Conservation (phyloP, 1,140 invertebrate species). For the Drosophila mojavensis region DNA sequence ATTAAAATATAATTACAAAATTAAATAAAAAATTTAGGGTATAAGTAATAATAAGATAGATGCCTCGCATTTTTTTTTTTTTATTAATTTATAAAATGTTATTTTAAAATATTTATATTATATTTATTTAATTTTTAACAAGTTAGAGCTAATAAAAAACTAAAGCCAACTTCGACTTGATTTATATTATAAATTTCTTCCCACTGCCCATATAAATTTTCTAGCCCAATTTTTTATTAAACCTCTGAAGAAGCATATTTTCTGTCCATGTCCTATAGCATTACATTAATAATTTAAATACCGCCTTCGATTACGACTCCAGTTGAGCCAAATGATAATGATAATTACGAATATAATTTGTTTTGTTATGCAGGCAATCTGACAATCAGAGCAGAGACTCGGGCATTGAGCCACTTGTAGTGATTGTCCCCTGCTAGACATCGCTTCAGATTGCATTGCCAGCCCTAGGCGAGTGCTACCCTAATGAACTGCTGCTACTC, state of each 20-base stretch:
- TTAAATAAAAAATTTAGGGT: too few species aligned
- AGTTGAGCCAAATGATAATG: not conserved
- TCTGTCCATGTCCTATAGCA: not conserved
- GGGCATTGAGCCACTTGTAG: conserved; percentile 23
- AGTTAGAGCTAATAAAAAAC: too few species aligned
- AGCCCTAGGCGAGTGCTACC: conserved; percentile 38
- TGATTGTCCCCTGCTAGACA: conserved; percentile 20
- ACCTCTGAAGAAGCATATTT: not conserved
- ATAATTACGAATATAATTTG: conserved; percentile 33
- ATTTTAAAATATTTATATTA: not conserved
- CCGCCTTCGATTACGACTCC: conserved; percentile 1
- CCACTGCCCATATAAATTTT: not conserved
- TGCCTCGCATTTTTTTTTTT: too few species aligned
- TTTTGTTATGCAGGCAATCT: conserved; percentile 13
- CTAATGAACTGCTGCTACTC: conserved; percentile 71
- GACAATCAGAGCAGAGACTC: conserved; percentile 26
- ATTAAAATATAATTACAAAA: too few species aligned
- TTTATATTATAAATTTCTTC: too few species aligned
- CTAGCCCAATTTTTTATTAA: not conserved
- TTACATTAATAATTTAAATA: conserved; percentile 10
- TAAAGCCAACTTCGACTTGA: too few species aligned
- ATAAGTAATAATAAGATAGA: too few species aligned
- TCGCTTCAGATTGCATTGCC: conserved; percentile 38
- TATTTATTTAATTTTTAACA: not conserved
- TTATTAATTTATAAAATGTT: too few species aligned